Base-by-base conservation (phyloP, 2,888 invertebrate genomes). In the Plusia festucae region DNA sequence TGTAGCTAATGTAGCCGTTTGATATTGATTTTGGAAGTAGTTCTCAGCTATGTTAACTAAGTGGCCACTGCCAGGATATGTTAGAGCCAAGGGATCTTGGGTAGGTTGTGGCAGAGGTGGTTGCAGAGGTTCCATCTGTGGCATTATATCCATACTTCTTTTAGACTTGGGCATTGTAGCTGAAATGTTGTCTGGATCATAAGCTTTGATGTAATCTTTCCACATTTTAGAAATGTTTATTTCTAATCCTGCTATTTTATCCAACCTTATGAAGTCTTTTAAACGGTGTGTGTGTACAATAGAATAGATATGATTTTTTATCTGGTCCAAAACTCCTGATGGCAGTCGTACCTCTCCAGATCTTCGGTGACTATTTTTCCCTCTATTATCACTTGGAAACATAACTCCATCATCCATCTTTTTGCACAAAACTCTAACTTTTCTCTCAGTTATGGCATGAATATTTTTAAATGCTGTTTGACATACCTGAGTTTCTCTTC, bases 341-440 rank as follows among this genome's bases (percentile, higher is more conserved):
- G 95, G 93, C 46, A 96, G 85, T n/a, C 95, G 89, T 9, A 95
- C 94, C 76, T 95, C 95, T 34, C 95, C 95, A 58, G 94, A 92
- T 22, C 95, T 89, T 13, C 95, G 89, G 64, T 95, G 95, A 75
- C 95, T 95, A 78, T 95, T 95, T 81, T 94, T 95, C 0, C 96
- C 96, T 67, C 96, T 87, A 71, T 95, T 95, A 74, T 96, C 96
- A 85, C 95, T 93, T 7, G 96, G 96, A 78, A 95, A 96, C 93
- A 96, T 95, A 0, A 96, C 92, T 58, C 95, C 95, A 85, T 95
- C 95, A 85, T 96, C 96, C 95, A 96, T 95, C 85, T 96, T 96
- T 81, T 95, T 95, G 78, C 95, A 96, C 1, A 96, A 87, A 0
- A 95, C 95, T 84, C 96, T 85, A 2, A 96, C 96, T 87, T 96